Base-by-base conservation (phyloP, 2,888 invertebrate genomes). In the Schizaphis graminum region DNA sequence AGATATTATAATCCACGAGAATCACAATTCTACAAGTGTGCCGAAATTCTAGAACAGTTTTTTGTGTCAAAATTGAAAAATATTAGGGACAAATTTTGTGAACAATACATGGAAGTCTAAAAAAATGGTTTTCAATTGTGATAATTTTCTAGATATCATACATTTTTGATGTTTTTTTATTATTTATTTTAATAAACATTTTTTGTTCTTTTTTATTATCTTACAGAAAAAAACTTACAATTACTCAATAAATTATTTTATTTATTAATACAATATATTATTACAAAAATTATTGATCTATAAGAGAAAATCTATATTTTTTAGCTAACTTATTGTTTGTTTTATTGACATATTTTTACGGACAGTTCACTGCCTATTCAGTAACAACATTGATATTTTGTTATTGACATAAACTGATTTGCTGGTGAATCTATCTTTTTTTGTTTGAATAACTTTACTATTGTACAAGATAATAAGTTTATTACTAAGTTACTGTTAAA, bases 1-100 rank as follows among this genome's bases (percentile, higher is more conserved):
- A 98, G 99, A 95, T 98, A 98, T 96, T 99, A 99, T 96, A 99
- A 99, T 96, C 98, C 99, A 94, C 98, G 98, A 96, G 99, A 99
- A 96, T 98, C 99, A 41, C 98, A 98, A 95, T 99, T 99, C 96
- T 99, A 98, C 96, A 98, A 99, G 95, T 99, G 99, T 96, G 99
- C 99, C 47, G 99, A 99, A 96, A 98, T 98, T 93, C 97, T 99
- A 95, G 99, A 99, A 96, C 98, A 98, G 94, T 99, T 98, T 96
- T 99, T 99, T 97, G 98, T 98, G 96, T 98, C 98, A 96, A 98
- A 98, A 97, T 98, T 99, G 95, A 98, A 98, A 96, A 97, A 97
- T 96, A 97, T 98, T 96, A 97, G 98, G 95, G 98, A 98, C 96
- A 98, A 97, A 96, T 89, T 95, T 86, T 94, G 95, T 86, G 95